Evolutionary conservation across 2,888 invertebrate species (phyloP), one percentile per base, ranked within the genome.

Genomic region (Chrysomela aeneicollis): DNA sequence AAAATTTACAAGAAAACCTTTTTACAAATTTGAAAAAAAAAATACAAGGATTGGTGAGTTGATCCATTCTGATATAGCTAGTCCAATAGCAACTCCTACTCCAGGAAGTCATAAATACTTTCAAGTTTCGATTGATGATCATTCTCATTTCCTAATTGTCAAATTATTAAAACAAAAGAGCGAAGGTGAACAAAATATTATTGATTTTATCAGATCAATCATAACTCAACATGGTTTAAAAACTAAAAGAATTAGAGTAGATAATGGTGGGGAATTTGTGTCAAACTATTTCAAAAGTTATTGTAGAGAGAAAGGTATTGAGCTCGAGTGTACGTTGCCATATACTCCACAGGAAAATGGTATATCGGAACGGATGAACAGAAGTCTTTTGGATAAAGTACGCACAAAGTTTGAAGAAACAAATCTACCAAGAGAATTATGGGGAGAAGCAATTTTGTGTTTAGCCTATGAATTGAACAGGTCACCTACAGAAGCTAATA

Each of bases 271-370:
- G n/a, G n/a, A n/a, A n/a, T n/a, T 68, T 58, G 26, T 21, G 17
- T 69, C 66, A 42, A 68, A 64, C 55, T 47, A 46, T 50, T 68
- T 72, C 57, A 62, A 67, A 59, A 53, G 61, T 52, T 70, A 59
- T 69, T 72, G 69, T 49, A 68, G 49, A 37, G 15, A 57, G 10
- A 68, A 69, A 37, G 71, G 69, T 26, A 71, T 71, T 57, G 17
- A 61, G 35, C 50, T 64, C 4, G 58, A 68, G 46, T 71, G 71
- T 61, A 75, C 73, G 10, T 42, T 64, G 35, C 55, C 67, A 47
- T 71, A 73, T 61, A 68, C 49, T 61, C 71, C 70, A 15, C 73
- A 76, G 61, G 62, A 74, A 55, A 75, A 76, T 62, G 73, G 72
- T 10, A 60, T 42, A 37, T 60, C 66, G 2, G 73, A 74, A 63